Evolutionary conservation across 2,888 invertebrate species (phyloP), one percentile per base, ranked within the genome.

Genomic region (Druceiella hillmani): DNA sequence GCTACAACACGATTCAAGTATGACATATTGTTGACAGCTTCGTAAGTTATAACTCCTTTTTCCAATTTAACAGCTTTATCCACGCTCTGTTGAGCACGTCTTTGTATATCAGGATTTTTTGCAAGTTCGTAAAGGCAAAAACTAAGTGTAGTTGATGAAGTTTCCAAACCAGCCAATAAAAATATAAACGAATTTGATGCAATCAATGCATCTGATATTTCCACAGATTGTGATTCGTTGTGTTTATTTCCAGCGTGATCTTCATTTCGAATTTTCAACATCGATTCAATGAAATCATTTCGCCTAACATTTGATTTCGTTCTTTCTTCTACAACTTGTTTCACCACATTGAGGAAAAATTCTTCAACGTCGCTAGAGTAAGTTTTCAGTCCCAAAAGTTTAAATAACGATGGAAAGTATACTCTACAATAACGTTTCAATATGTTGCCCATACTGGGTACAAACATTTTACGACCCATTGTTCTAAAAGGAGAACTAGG

Each of bases 151-250:
- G 66, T 67, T 14, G 70, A 57, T 7, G 69, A 63, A 4, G 70
- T 64, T 49, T 70, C 70, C 44, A 70, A 49, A 2, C 70, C 70
- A n/a, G 70, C 70, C 38, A 70, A 42, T 66, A 70, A 66, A 48
- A 70, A 70, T 61, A 70, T 70, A 51, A 70, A 70, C 33, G 70
- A 70, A 53, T 69, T 70, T 9, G 70, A 70, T 22, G 63, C 69
- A 55, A 70, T 70, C 47, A 70, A 56, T 41, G 60, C 63, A 53
- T 70, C 69, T 5, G 69, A 66, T 66, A 70, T 70, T 28, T 49
- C 45, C 48, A 69, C 64, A 36, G n/a, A n/a, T n/a, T n/a, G n/a
- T n/a, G n/a, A n/a, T n/a, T n/a, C n/a, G n/a, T n/a, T n/a, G n/a
- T n/a, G n/a, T n/a, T n/a, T n/a, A n/a, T n/a, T n/a, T n/a, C 22